Base-by-base conservation (phyloP, 2,797 vertebrate species). In the Pipistrellus nathusii region DNA sequence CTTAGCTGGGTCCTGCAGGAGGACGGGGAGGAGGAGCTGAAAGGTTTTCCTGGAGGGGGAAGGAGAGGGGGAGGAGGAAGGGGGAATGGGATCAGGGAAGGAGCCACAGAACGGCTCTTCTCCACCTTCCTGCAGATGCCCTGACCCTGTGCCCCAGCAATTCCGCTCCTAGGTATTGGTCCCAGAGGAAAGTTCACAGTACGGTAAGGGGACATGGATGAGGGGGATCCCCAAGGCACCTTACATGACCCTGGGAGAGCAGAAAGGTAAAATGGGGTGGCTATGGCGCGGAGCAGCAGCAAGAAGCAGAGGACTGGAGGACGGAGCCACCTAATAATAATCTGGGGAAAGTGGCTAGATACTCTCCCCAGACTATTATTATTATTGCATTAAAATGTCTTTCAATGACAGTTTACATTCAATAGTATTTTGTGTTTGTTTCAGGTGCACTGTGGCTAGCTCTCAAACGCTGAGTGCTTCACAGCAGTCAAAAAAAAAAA, bases 1-100 rank as follows among this genome's bases (percentile, higher is more conserved):
- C 17, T 92, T 84, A 94, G 86, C 57, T 6, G n/a, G 93, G 92
- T 93, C 96, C 91, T 55, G 81, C 20, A 8, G 71, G 84, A 53
- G 73, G 76, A 81, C 30, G 2, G 0, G 1, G 76, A 84, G 81
- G 83, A 86, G 82, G 62, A 66, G 81, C 83, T 83, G 95, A 77
- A 92, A 94, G 85, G 83, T 27, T 89, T 95, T 72, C 87, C 66
- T 91, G 94, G 71, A 53, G 88, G 53, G 48, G 73, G 15, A 13
- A 46, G 5, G 30, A 27, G 25, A 53, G 1, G 94, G 46, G 44
- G 44, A 44, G 44, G 71, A 48, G 88, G 57, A 44, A 11, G 75
- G 75, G 30, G 27, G 0, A 32, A 20, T 12, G 59, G 88, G 92
- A 89, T 11, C 59, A 82, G 46, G 27, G 35, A 27, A 83, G 30